phyloP scores from a whole-genome alignment of 2,888 invertebrate genomes.

The Cerastis rubricosa region DNA sequence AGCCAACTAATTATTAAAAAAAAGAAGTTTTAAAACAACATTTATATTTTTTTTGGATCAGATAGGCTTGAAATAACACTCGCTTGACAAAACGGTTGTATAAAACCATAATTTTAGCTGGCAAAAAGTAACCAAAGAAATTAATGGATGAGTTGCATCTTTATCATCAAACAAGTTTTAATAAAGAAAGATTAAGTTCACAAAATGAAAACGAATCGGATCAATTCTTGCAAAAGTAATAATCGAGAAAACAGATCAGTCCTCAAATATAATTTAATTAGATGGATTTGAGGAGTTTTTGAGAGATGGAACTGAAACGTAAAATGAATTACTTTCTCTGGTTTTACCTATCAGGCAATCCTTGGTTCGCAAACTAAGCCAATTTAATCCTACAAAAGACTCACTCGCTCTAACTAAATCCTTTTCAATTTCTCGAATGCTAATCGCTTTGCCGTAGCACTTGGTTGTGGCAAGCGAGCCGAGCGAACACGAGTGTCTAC shows the following conservation, averaged over 20 bases:
- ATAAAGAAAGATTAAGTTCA: conserved; percentile 24
- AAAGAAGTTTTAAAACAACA: neutral
- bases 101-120: neutral
- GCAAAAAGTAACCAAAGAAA: conserved; percentile 3
- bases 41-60: neutral
- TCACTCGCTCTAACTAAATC: conserved; percentile 78
- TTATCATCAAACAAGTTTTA: conserved; percentile 17
- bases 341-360: conserved; percentile 62
- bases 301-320: conserved; percentile 35
- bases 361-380: conserved; percentile 80
- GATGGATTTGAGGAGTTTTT: conserved; percentile 36
- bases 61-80: neutral
- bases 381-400: conserved; percentile 82
- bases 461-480: conserved; percentile 45
- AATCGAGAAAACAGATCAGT: conserved; percentile 38
- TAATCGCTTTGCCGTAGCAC: conserved; percentile 71
- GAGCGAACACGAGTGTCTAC: conserved; percentile 25
- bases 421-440: conserved; percentile 83
- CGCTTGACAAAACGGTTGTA: neutral
- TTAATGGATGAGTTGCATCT: conserved; percentile 36
- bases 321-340: conserved; percentile 59
- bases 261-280: conserved; percentile 51
- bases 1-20: neutral
- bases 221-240: conserved; percentile 45
- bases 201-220: conserved; percentile 16